A percentile compares a stretch with the other conserved stretches of the same genome.
These are phyloP conservation scores for Serrognathus titanus DNA, from an alignment of 2,888 invertebrate genomes.

Conservation along the genomic window DNA sequence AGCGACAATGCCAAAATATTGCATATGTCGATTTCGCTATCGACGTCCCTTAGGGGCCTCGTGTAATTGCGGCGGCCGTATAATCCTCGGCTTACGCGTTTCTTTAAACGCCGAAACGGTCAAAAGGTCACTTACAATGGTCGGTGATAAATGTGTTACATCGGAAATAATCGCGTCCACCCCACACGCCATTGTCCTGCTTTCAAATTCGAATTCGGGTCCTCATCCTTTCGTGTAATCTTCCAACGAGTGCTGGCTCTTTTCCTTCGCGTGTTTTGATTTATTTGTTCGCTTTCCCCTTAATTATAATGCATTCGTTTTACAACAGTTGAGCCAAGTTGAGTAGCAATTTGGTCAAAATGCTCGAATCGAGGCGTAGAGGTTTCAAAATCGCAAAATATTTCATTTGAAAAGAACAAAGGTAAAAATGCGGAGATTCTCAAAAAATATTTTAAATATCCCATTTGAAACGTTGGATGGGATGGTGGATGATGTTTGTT, in stretches of 20 bases:
- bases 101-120: conserved; percentile 27
- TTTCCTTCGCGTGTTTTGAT: not conserved
- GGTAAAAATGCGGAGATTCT: no score
- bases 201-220: conserved; percentile 10
- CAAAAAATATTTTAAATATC: no score
- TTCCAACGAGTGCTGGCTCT: not conserved
- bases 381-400: no score
- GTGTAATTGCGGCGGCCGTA: conserved; percentile 24
- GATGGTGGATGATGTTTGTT: no score
- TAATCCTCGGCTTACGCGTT: conserved; percentile 29
- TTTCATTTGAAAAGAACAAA: no score
- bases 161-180: conserved; percentile 30
- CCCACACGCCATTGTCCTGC: conserved; percentile 24
- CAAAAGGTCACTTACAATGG: conserved; percentile 29
- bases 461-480: no score
- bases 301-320: no score
- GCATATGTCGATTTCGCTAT: conserved; percentile 22
- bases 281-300: not conserved
- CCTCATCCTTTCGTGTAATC: conserved; percentile 1
- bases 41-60: conserved; percentile 3
- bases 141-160: conserved; percentile 29
- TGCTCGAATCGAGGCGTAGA: no score
- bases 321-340: no score
- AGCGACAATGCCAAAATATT: conserved; percentile 25
- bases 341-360: no score